phyloP scores from a whole-genome alignment of 2,888 invertebrate genomes.

The Tenthredo distinguenda region DNA sequence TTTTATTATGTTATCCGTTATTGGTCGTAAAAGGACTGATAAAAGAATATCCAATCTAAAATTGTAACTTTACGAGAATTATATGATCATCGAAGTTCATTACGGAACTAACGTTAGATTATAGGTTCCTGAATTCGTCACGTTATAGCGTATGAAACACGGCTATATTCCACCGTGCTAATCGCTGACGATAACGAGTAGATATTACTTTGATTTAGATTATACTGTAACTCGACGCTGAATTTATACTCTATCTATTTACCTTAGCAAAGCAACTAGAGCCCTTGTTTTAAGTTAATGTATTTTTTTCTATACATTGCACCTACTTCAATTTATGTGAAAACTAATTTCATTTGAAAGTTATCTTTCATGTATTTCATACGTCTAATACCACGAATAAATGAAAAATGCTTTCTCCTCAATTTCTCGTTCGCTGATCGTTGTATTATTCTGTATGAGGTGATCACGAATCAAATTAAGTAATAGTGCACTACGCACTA shows the following conservation, averaged over 20 bases:
- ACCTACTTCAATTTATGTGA: background rate
- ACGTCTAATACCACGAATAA: background rate
- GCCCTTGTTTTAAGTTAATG: background rate
- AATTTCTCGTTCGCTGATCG: background rate
- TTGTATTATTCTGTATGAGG: background rate
- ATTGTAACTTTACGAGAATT: background rate
- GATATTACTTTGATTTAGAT: background rate
- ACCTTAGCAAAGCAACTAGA: background rate
- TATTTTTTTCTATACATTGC: background rate
- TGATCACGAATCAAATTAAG: background rate
- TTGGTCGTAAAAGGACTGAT: background rate
- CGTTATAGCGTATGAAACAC: background rate
- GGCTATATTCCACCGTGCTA: background rate
- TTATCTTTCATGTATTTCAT: background rate
- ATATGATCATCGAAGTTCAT: background rate
- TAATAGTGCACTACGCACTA: background rate
- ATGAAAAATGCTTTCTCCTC: background rate
- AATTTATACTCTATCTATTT: background rate
- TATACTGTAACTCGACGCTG: background rate
- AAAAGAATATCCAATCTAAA: background rate
- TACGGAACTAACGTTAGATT: background rate
- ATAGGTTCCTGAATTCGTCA: background rate
- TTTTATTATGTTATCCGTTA: background rate
- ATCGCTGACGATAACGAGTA: slow-evolving; percentile 6
- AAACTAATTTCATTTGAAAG: background rate